phyloP scores from a whole-genome alignment of 53 echinoderm and acorn worm species.

The Zoroaster sp. region DNA sequence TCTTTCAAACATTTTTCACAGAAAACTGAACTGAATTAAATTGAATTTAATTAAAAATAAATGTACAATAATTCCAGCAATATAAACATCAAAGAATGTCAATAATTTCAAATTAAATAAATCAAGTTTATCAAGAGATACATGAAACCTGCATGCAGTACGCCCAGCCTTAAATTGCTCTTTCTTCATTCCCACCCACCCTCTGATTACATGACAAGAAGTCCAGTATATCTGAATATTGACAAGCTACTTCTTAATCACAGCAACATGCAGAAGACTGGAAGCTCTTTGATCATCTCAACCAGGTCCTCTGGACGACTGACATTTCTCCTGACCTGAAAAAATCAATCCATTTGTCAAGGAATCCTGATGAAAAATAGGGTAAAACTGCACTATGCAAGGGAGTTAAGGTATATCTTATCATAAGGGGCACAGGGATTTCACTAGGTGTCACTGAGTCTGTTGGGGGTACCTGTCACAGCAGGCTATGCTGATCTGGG shows the following conservation, averaged over 20 bases:
- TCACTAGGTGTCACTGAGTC: not conserved
- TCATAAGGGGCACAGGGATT: not conserved
- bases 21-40: too few relatives aligned
- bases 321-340: not conserved
- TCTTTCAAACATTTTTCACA: too few relatives aligned
- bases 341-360: constrained; percentile 7
- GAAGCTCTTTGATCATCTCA: not conserved
- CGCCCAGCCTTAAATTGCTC: not conserved
- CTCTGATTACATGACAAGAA: not conserved
- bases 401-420: not conserved
- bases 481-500: not conserved
- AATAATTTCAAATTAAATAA: too few relatives aligned
- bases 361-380: not conserved
- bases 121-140: not conserved
- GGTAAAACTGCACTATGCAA: not conserved
- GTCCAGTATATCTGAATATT: not conserved
- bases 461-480: not conserved
- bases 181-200: not conserved
- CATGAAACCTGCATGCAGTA: not conserved
- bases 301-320: not conserved
- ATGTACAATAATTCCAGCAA: too few relatives aligned
- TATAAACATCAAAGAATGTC: too few relatives aligned
- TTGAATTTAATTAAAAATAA: too few relatives aligned
- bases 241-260: not conserved
- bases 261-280: not conserved